A percentile compares a stretch with the other conserved stretches of the same genome.
phyloP scores from a whole-genome alignment of 1,140 invertebrate species.

The Ips nitidus region DNA sequence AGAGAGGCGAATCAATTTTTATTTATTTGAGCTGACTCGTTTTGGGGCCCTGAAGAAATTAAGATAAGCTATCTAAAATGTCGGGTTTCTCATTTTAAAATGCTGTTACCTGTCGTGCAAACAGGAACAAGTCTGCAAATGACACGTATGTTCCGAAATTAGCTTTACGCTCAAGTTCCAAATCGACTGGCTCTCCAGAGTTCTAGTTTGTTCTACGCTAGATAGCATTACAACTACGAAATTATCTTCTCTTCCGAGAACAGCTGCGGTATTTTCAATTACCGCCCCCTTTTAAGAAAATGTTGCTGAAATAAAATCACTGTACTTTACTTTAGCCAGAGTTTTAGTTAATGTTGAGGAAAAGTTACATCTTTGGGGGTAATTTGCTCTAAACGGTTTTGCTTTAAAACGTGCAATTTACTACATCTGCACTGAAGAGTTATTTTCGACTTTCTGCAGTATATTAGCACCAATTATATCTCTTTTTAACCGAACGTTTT shows the following conservation, averaged over 20 bases:
- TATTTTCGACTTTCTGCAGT: neutral
- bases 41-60: conserved; percentile 17
- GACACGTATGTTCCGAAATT: conserved; percentile 7
- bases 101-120: conserved; percentile 8
- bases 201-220: conserved; percentile 5
- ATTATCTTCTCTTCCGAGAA: neutral
- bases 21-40: conserved; percentile 17
- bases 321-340: conserved; percentile 1
- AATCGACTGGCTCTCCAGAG: neutral
- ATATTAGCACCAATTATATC: neutral
- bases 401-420: conserved; percentile 1
- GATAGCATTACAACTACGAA: conserved; percentile 8
- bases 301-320: conserved; percentile 14
- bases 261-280: conserved; percentile 11
- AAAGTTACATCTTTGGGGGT: neutral
- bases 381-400: neutral
- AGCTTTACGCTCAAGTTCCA: neutral
- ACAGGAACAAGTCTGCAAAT: conserved; percentile 23
- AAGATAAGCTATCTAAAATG: conserved; percentile 23
- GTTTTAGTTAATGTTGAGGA: conserved; percentile 8
- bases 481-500: neutral
- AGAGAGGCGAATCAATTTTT: conserved; percentile 8
- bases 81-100: conserved; percentile 17
- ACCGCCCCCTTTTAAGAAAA: conserved; percentile 1
- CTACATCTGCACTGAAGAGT: too few species aligned